These are phyloP conservation scores for Achlya flavicornis DNA, from an alignment of 2,888 invertebrate species.

Conservation along the genomic window DNA sequence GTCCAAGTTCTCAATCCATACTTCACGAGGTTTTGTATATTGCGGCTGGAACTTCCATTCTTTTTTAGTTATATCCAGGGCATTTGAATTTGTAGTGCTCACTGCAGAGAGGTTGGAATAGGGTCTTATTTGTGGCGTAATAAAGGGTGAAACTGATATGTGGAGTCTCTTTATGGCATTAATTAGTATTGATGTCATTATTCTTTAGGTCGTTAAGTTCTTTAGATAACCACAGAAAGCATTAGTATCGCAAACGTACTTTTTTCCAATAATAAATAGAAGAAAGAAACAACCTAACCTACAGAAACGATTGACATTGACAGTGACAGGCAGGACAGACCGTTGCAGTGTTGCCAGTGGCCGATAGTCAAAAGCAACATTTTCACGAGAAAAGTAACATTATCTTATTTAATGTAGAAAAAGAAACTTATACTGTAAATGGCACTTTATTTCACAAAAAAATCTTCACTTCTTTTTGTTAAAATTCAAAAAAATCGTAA, in stretches of 20 bases:
- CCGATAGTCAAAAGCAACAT: no score
- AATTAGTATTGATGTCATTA: slow-evolving; percentile 65
- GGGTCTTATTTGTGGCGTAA: slow-evolving; percentile 51
- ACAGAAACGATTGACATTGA: no score
- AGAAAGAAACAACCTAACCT: no score
- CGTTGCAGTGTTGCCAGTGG: no score
- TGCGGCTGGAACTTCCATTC: slow-evolving; percentile 79
- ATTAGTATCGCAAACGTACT: not conserved
- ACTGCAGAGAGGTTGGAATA: slow-evolving; percentile 47
- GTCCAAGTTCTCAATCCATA: slow-evolving; percentile 94
- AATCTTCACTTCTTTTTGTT: no score
- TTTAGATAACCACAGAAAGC: not conserved
- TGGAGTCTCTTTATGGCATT: slow-evolving; percentile 68
- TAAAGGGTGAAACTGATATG: slow-evolving; percentile 40
- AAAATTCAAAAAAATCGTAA: no score
- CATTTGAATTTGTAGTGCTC: slow-evolving; percentile 37
- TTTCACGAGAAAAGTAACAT: no score
- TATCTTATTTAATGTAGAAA: no score
- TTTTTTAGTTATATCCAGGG: slow-evolving; percentile 63
- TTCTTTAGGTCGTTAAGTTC: slow-evolving; percentile 14
- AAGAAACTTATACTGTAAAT: no score
- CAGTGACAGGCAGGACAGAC: no score
- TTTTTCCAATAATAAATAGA: not conserved
- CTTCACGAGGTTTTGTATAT: slow-evolving; percentile 87
- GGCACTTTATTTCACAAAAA: no score